Base-by-base conservation (phyloP, 2,888 invertebrate genomes). In the Polymixis flavicincta region DNA sequence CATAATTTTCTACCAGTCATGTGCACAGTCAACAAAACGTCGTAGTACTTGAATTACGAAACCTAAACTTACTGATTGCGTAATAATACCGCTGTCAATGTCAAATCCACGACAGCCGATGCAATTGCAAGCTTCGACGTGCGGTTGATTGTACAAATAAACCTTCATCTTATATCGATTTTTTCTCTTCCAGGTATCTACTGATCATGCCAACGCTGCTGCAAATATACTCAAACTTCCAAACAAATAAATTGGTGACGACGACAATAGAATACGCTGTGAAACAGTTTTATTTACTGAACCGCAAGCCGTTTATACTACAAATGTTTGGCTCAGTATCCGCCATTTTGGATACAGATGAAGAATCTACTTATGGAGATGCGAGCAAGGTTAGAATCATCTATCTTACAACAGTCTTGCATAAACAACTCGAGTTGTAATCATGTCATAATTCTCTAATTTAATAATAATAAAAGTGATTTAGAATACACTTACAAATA, bases 261-360 rank as follows among this genome's bases (percentile, higher is more conserved):
- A 98, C 99, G 0, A 99, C 99, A 0, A 98, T 99, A 72, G 99
- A 99, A 92, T 99, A 99, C 92, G 99, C 99, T 0, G 99, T 99
- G 22, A 99, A 99, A 91, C 99, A 99, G 92, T 99, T 99, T 95
- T 99, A 99, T 94, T 97, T 99, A 76, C 97, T 99, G 93, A 99
- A 99, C 92, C 97, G 99, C 69, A 99, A 99, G 92, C 99, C 99
- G 1, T 99, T 99, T 91, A 99, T 99, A 87, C 96, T 99, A 70
- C 99, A 99, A 97, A 99, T 99, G 99, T 99, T 99, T 95, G 99
- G 99, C 2, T 99, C 99, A 6, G 98, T 99, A 0, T 99, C 99
- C 0, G 99, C 99, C 2, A 98, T 99, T 91, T 96, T 99, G 87
- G 99, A 99, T 92, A 99, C 98, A 0, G 98, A 98, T 89, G 98